These are phyloP conservation scores for Stegophylla sp. DNA, from an alignment of 2,888 invertebrate species.

Conservation along the genomic window DNA sequence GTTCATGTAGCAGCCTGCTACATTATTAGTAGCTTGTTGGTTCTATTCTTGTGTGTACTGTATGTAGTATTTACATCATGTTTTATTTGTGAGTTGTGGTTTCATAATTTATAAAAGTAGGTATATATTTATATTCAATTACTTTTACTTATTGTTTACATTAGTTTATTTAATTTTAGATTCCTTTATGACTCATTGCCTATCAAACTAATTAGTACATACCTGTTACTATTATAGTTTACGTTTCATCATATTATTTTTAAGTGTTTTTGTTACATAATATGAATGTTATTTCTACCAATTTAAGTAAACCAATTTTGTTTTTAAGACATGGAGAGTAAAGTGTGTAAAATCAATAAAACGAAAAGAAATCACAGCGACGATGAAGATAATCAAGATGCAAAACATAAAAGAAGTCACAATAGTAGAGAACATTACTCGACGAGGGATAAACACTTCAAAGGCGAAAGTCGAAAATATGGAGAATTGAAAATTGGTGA, in stretches of 20 bases:
- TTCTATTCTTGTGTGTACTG: no score
- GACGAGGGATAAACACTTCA: conserved; percentile 33
- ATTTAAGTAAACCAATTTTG: neutral
- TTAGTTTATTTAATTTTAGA: no score
- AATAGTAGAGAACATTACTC: conserved; percentile 32
- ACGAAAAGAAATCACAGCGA: conserved; percentile 22
- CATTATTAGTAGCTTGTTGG: no score
- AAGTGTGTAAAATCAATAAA: conserved; percentile 32
- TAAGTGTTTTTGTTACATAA: neutral
- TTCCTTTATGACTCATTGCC: no score
- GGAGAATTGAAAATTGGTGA: conserved; percentile 37
- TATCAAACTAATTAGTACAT: no score
- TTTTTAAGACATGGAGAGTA: conserved; percentile 36
- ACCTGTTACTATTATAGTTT: no score
- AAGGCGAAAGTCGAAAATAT: conserved; percentile 10
- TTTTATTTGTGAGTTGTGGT: no score
- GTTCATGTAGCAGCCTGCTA: neutral
- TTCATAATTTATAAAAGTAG: no score
- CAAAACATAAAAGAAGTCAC: conserved; percentile 13
- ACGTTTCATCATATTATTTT: neutral
- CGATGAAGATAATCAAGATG: conserved; percentile 22
- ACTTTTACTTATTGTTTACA: no score
- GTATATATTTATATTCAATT: neutral
- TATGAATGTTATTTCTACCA: neutral
- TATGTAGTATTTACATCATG: no score